Conservation (phyloP, 2,888 invertebrate genomes). For the Epinotia demarniana region DNA sequence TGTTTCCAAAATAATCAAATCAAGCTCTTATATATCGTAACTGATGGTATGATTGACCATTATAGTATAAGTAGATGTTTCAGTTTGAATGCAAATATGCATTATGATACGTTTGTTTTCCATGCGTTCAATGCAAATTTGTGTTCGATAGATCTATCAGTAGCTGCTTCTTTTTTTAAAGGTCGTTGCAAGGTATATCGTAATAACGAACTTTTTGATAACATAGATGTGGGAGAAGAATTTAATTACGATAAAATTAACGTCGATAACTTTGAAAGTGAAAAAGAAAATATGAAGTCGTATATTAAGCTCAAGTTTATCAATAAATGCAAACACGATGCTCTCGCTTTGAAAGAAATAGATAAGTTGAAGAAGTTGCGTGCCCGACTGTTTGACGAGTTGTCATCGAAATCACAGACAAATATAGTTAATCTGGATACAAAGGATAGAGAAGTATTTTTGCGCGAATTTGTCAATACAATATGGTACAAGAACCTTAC, state of each 20-base stretch:
- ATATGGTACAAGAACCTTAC: conserved; percentile 54
- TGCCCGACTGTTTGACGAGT: conserved; percentile 51
- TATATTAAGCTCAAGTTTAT: conserved; percentile 60
- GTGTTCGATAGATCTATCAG: conserved; percentile 51
- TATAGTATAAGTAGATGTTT: conserved; percentile 45
- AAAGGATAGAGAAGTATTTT: conserved; percentile 52
- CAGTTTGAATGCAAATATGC: conserved; percentile 50
- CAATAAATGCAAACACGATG: conserved; percentile 47
- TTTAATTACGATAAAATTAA: conserved; percentile 57
- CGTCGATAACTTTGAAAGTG: conserved; percentile 51
- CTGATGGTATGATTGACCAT: conserved; percentile 52
- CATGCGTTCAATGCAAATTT: conserved; percentile 50
- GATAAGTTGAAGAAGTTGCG: conserved; percentile 55
- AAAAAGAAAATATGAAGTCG: conserved; percentile 56
- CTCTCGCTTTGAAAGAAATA: conserved; percentile 55
- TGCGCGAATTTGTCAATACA: conserved; percentile 50
- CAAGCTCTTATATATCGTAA: conserved; percentile 56
- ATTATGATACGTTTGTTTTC: conserved; percentile 56
- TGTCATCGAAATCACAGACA: conserved; percentile 40
- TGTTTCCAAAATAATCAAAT: conserved; percentile 48
- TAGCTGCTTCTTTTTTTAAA: conserved; percentile 53
- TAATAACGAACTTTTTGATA: conserved; percentile 52
- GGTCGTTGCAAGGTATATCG: conserved; percentile 53
- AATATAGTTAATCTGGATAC: conserved; percentile 47
- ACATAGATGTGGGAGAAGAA: conserved; percentile 55